Evolutionary conservation across 2,113 vertebrate species (phyloP), one percentile per base, ranked within the genome.

Genomic region (Tyto alba): DNA sequence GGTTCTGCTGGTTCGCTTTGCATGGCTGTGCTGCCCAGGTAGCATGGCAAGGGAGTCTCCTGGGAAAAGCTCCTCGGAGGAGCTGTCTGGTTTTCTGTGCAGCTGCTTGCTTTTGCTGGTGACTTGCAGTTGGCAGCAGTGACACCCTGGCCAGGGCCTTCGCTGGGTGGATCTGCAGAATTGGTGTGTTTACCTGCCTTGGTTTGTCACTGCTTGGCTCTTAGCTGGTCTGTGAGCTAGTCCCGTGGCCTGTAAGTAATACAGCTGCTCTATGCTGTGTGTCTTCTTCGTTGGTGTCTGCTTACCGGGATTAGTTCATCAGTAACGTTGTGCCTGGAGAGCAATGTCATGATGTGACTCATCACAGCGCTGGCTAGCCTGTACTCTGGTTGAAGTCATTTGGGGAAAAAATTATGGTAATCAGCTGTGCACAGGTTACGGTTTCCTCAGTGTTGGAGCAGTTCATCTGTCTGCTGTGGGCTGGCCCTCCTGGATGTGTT

Each of bases 1-100:
- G 0, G 0, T 30, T 52, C 43, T 56, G 8, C 38, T 23, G 43
- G 17, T 48, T 78, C 9, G 0, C 10, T 53, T 38, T 0, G 3
- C 3, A 0, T 25, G 20, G 11, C 80, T 26, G 62, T 11, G 13
- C 52, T 45, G 14, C 41, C 32, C 55, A 30, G 27, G 23, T 11
- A 29, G 48, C 0, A 0, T 2, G 23, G 50, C 13, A 23, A 8
- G 36, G 57, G 11, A 36, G 5, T 66, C 27, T 41, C 53, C 53
- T 25, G 69, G 19, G n/a, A 38, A 41, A 40, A 81, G 41, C 34
- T 69, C 23, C 56, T 60, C 3, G 0, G 13, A 13, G 62, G 50
- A 76, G 10, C n/a, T 15, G 26, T 48, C 45, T 19, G 16, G 3
- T 36, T 87, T 77, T 56, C 86, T 36, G 2, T 7, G 47, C 41